Conservation (phyloP, 2,113 vertebrate species). For the Sitta europaea region DNA sequence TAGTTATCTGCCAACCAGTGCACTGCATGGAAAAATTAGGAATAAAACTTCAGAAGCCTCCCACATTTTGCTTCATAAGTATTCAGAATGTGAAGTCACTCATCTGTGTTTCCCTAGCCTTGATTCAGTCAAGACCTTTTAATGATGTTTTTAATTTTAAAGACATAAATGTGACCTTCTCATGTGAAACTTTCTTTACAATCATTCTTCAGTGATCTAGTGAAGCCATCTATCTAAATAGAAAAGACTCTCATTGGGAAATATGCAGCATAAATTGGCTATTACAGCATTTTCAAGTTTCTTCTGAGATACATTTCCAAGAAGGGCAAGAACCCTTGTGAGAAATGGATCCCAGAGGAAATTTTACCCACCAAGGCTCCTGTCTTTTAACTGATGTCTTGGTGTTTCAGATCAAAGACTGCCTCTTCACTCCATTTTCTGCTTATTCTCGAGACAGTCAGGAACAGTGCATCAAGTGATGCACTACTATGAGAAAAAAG, state of each 20-base stretch:
- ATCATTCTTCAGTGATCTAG: background rate
- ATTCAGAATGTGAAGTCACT: background rate
- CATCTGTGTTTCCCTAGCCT: background rate
- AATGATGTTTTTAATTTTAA: slow-evolving; percentile 43
- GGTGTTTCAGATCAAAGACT: background rate
- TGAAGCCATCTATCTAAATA: background rate
- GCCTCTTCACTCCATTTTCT: background rate
- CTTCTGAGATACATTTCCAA: background rate
- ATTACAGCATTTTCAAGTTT: background rate
- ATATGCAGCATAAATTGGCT: background rate
- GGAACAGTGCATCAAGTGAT: background rate
- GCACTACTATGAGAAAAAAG: background rate
- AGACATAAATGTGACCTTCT: background rate
- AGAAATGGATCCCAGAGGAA: background rate
- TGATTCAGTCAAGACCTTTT: background rate
- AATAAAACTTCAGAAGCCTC: background rate
- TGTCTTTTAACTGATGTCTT: background rate
- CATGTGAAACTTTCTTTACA: background rate
- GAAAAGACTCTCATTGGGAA: background rate
- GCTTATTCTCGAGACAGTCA: background rate
- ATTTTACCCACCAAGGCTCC: background rate
- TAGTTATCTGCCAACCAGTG: background rate
- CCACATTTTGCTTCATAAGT: background rate
- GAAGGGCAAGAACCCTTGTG: background rate
- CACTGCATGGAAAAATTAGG: background rate